These are phyloP conservation scores for Camponotus pennsylvanicus DNA, from an alignment of 1,140 invertebrate species.

Conservation along the genomic window DNA sequence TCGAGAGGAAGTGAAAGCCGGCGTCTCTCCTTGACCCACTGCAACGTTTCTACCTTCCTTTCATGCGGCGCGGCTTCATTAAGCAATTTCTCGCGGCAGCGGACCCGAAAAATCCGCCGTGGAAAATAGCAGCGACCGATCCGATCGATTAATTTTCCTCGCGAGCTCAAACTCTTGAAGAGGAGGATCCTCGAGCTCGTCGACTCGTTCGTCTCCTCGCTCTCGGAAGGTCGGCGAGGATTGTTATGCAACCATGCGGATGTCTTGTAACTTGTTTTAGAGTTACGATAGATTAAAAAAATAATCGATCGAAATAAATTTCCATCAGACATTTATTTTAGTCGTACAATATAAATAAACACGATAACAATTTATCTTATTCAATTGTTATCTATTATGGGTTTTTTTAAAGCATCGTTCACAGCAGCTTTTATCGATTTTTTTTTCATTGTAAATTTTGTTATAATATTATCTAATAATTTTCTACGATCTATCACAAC, in stretches of 20 bases:
- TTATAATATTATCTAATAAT: not conserved
- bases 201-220: not conserved
- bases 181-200: not conserved
- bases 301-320: conserved; percentile 2
- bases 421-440: not conserved
- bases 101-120: conserved; percentile 65
- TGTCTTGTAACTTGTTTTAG: not conserved
- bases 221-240: not conserved
- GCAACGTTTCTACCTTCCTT: conserved; percentile 86
- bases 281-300: not conserved
- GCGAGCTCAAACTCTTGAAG: not conserved
- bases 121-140: conserved; percentile 62
- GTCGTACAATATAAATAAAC: no score
- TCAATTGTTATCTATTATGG: not conserved
- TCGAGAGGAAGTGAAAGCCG: conserved; percentile 86
- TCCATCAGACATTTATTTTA: no score
- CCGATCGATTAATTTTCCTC: not conserved
- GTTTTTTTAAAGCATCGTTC: not conserved
- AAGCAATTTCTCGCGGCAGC: conserved; percentile 82
- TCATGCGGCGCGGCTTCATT: conserved; percentile 85
- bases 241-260: not conserved
- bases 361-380: not conserved
- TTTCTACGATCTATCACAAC: not conserved
- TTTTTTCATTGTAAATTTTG: not conserved
- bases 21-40: conserved; percentile 86